phyloP scores from a whole-genome alignment of 2,113 vertebrate species.

The Heterocephalus glaber region DNA sequence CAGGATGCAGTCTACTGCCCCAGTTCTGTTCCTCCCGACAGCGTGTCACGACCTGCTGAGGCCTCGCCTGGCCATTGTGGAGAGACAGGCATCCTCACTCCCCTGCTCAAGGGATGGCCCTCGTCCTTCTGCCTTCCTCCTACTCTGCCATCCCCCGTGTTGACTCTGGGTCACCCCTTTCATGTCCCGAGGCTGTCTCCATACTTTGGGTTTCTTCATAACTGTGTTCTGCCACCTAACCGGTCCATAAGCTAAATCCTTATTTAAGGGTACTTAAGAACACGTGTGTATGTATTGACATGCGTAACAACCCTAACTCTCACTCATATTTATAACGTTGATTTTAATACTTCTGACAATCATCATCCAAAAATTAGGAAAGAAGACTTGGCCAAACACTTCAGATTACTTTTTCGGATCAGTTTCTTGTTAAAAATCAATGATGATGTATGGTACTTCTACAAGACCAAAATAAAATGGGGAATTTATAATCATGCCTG shows the following conservation, averaged over 20 bases:
- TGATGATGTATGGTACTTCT: neutral
- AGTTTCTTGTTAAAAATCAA: neutral
- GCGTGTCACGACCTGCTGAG: neutral
- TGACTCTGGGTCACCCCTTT: too few species aligned
- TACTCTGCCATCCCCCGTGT: neutral
- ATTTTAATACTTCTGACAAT: neutral
- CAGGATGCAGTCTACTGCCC: neutral
- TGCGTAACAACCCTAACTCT: neutral
- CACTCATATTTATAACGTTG: neutral
- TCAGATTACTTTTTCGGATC: neutral
- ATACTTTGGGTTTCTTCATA: too few species aligned
- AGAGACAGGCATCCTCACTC: too few species aligned
- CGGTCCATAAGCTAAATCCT: neutral
- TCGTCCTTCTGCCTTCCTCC: too few species aligned
- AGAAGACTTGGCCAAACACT: neutral
- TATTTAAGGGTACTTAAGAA: neutral
- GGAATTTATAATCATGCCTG: neutral
- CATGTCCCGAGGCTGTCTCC: neutral
- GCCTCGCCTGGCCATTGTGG: rapidly evolving
- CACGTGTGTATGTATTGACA: neutral
- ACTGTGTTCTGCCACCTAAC: neutral
- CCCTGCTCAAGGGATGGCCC: neutral
- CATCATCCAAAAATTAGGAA: neutral
- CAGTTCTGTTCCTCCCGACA: neutral
- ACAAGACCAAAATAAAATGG: neutral